Conservation (phyloP, 1,140 invertebrate species). For the Drosophila kikkawai region DNA sequence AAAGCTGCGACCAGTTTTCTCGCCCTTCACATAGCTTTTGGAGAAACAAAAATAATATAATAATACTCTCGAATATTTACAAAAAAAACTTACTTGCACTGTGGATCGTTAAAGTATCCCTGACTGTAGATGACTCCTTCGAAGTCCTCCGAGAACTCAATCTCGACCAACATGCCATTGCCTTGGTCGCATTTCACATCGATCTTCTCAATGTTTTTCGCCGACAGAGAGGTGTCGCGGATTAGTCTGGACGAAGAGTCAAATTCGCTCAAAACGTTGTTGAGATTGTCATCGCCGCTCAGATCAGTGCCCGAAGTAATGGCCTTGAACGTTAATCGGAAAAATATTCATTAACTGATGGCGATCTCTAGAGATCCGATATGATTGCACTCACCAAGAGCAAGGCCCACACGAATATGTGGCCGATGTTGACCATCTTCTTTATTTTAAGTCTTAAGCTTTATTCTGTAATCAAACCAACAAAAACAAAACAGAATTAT, state of each 20-base stretch:
- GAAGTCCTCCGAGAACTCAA: slow-evolving; percentile 88
- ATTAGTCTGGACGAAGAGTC: slow-evolving; percentile 51
- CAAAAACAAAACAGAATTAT: background rate
- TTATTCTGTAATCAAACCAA: slow-evolving; percentile 30
- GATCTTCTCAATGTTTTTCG: slow-evolving; percentile 86
- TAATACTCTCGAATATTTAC: background rate
- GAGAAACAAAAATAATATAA: slow-evolving; percentile 23
- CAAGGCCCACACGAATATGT: slow-evolving; percentile 68
- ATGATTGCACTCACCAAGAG: slow-evolving; percentile 58
- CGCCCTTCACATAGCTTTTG: slow-evolving; percentile 87
- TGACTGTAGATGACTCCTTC: slow-evolving; percentile 91
- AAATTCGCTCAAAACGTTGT: slow-evolving; percentile 47
- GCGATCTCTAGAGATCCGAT: slow-evolving; percentile 14
- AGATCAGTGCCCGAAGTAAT: slow-evolving; percentile 52
- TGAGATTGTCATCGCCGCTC: slow-evolving; percentile 44
- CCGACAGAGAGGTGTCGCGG: slow-evolving; percentile 49
- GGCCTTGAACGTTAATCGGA: slow-evolving; percentile 53
- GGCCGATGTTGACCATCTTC: slow-evolving; percentile 73
- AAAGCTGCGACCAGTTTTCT: slow-evolving; percentile 86
- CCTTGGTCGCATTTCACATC: slow-evolving; percentile 88
- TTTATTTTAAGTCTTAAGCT: slow-evolving; percentile 45
- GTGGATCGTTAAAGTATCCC: slow-evolving; percentile 88
- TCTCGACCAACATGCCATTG: slow-evolving; percentile 87
- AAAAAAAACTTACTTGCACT: slow-evolving; percentile 86
- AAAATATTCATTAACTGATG: slow-evolving; percentile 23